Conservation (phyloP, 2,113 vertebrate genomes). For the Forbesichthys agassizii region DNA sequence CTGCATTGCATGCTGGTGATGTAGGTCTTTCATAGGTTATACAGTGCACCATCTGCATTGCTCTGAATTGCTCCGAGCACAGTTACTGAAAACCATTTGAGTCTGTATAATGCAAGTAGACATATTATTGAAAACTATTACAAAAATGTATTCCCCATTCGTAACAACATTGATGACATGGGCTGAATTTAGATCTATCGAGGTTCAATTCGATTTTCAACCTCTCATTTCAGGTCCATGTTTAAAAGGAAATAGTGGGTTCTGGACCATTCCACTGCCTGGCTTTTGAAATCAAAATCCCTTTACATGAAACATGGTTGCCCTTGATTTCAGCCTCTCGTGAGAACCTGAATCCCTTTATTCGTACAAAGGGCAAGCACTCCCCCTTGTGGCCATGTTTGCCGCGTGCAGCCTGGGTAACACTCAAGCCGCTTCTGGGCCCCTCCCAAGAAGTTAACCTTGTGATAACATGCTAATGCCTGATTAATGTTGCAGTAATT, state of each 20-base stretch:
- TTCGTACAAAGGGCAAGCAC: constrained; percentile 70
- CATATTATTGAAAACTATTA: constrained; percentile 25
- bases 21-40: too few species aligned
- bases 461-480: constrained; percentile 80
- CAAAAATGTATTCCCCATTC: not conserved
- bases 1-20: constrained; percentile 1
- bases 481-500: constrained; percentile 80
- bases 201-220: constrained; percentile 28
- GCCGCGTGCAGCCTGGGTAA: constrained; percentile 58
- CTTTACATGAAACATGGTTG: constrained; percentile 54
- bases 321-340: constrained; percentile 47
- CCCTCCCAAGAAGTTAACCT: constrained; percentile 79
- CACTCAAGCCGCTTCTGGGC: constrained; percentile 72
- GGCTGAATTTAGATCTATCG: constrained; percentile 24
- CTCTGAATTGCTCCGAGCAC: constrained; percentile 51
- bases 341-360: constrained; percentile 17
- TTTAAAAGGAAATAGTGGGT: constrained; percentile 51
- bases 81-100: constrained; percentile 53
- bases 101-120: constrained; percentile 41
- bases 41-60: constrained; percentile 54
- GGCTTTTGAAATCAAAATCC: constrained; percentile 32
- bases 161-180: too few species aligned
- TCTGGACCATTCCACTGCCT: constrained; percentile 53
- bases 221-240: not conserved
- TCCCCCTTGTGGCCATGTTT: constrained; percentile 73